Evolutionary conservation across 2,797 vertebrate species (phyloP), one percentile per base, ranked within the genome.

Genomic region (Onychomys arenicola): DNA sequence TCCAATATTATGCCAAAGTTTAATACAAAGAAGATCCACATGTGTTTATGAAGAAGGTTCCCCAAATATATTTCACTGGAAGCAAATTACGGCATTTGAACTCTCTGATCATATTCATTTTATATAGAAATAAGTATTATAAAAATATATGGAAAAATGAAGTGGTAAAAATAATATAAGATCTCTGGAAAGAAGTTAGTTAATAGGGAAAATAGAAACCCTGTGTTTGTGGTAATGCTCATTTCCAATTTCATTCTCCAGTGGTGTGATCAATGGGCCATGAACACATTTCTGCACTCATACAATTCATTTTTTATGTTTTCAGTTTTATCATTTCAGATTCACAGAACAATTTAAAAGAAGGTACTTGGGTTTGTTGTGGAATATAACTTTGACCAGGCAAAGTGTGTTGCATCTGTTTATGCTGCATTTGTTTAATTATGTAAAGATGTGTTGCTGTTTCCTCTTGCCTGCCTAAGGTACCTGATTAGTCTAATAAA

Each of bases 51-150:
- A 78, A 88, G 14, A 77, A 88, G 52, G 2, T 40, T 1, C 2
- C 7, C 7, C 46, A 94, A 87, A 63, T 85, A 37, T 69, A 10
- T 77, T 82, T 92, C 90, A 71, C 83, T 92, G 23, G 93, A 73
- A 55, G 11, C 2, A 84, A 94, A 65, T 55, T 89, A 17, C 5
- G 59, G 27, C 40, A 71, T 73, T n/a, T 88, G n/a, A 0, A 57
- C 1, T 86, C 21, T 78, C 27, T 63, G 14, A 76, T 77, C 5
- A 37, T 4, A 59, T 75, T 67, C 11, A 29, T 84, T 82, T 89
- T 95, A 67, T 82, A 3, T 57, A 87, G 11, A 94, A 89, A 57
- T 55, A 95, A 91, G 46, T 55, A 34, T 87, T 4, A 82, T 78
- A 2, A 10, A 78, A 71, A 55, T 80, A 63, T 6, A 34, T 49